Conservation (phyloP, 2,888 invertebrate genomes). For the Physocephala rufipes region DNA sequence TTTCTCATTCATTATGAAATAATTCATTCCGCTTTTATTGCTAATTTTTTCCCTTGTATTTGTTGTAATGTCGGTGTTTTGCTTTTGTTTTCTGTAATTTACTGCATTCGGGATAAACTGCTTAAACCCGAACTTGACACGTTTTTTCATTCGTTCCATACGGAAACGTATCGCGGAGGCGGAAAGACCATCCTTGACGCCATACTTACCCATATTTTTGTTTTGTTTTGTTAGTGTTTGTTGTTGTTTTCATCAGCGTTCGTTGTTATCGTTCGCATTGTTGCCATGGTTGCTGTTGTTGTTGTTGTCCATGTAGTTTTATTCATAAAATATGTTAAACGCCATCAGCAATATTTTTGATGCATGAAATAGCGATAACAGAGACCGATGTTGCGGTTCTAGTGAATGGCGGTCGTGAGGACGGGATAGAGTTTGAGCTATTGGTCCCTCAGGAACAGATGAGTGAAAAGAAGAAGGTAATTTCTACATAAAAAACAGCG, state of each 20-base stretch:
- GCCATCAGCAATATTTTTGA: neutral
- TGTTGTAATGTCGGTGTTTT: neutral
- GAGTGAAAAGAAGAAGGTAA: neutral
- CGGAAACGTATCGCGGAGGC: no score
- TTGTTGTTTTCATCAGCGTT: constrained; percentile 5
- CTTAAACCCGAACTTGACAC: neutral
- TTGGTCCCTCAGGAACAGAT: neutral
- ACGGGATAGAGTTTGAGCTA: neutral
- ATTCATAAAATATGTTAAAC: constrained; percentile 2
- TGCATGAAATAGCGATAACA: neutral
- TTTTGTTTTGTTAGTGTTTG: neutral
- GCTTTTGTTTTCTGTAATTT: neutral
- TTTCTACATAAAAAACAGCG: neutral
- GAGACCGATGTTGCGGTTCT: neutral
- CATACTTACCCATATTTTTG: neutral
- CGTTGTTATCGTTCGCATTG: neutral
- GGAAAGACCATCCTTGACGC: constrained; percentile 9
- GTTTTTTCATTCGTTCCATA: neutral
- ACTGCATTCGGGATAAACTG: neutral
- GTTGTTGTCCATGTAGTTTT: neutral
- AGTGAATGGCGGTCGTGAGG: neutral
- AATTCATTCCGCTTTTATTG: no score
- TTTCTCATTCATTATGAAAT: no score
- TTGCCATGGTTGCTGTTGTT: neutral
- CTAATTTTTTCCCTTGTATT: neutral